Evolutionary conservation across 2,113 vertebrate species (phyloP).

Genomic region (Orcinus orca): DNA sequence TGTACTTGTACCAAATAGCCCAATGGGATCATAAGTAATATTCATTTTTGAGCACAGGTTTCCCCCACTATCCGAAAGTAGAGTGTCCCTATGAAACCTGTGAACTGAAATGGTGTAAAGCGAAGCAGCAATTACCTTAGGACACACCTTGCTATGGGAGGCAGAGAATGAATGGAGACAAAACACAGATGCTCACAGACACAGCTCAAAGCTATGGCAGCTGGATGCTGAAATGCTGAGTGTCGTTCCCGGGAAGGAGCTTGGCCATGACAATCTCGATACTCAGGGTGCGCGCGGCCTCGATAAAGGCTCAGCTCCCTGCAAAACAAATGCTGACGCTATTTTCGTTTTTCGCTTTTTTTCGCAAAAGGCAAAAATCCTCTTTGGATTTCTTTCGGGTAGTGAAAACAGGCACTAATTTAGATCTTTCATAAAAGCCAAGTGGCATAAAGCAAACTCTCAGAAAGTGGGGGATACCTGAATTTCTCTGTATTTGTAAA

Average conservation of each 20-base stretch:
- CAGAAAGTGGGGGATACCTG: background rate
- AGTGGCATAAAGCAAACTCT: too few species aligned
- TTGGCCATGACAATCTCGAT: background rate
- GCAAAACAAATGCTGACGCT: background rate
- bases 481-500: background rate
- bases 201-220: background rate
- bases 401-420: background rate
- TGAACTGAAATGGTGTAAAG: background rate
- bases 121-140: background rate
- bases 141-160: background rate
- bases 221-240: background rate
- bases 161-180: background rate
- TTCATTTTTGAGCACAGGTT: background rate
- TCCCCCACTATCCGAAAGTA: background rate
- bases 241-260: background rate
- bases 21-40: background rate
- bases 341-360: background rate
- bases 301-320: background rate
- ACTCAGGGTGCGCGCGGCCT: background rate
- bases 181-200: background rate
- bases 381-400: background rate
- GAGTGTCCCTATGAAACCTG: background rate
- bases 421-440: background rate
- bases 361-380: background rate
- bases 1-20: background rate